Conservation (phyloP, 2,888 invertebrate species). For the Eugnorisma glareosa region DNA sequence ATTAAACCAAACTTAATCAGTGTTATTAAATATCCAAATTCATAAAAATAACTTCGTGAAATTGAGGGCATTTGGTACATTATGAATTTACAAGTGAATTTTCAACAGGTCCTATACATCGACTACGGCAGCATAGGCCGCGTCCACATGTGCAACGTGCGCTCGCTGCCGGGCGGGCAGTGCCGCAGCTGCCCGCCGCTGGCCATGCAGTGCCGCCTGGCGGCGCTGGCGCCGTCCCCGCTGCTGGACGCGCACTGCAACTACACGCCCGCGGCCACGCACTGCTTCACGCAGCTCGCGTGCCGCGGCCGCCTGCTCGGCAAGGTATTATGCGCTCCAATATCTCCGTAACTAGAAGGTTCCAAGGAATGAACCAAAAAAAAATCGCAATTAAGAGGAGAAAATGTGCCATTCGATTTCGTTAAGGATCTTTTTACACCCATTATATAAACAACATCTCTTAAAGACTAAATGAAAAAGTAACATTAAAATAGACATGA, state of each 20-base stretch:
- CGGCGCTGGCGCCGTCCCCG: conserved; percentile 93
- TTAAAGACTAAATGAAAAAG: no score
- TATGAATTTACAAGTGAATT: not conserved
- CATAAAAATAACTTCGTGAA: not conserved
- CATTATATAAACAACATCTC: no score
- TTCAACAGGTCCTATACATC: conserved; percentile 92
- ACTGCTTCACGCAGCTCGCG: conserved; percentile 87
- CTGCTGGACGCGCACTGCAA: conserved; percentile 89
- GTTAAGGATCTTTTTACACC: no score
- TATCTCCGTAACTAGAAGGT: no score
- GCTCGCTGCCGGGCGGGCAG: conserved; percentile 82
- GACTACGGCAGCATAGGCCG: conserved; percentile 93
- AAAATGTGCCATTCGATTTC: no score
- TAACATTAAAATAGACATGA: not conserved
- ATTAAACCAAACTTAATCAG: not conserved
- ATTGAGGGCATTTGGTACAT: not conserved
- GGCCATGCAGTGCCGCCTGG: conserved; percentile 92
- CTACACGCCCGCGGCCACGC: conserved; percentile 92
- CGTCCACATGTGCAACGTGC: conserved; percentile 85
- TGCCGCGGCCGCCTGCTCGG: conserved; percentile 81
- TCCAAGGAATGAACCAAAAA: no score
- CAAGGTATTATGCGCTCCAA: conserved; percentile 73
- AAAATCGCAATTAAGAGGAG: no score
- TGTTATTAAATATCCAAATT: not conserved
- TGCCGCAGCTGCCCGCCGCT: conserved; percentile 88